Evolutionary conservation across 2,113 vertebrate species (phyloP).

Genomic region (Symphodus melops): DNA sequence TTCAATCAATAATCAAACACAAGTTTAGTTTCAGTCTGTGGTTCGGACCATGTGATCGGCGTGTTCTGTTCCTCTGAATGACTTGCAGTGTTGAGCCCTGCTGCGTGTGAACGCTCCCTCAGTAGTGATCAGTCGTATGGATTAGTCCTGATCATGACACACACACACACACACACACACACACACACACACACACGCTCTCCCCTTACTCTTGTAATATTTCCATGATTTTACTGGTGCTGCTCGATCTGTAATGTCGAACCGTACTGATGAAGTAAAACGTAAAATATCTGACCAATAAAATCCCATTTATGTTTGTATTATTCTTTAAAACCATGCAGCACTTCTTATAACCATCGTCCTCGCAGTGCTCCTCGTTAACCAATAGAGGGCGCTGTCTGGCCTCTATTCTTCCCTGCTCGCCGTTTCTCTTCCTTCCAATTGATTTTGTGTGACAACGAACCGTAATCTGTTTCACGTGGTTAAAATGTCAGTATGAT

Average conservation of each 20-base stretch:
- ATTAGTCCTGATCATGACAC: slow-evolving; percentile 21
- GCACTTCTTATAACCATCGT: not conserved
- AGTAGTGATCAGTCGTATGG: slow-evolving; percentile 30
- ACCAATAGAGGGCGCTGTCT: slow-evolving; percentile 60
- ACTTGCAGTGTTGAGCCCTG: slow-evolving; percentile 57
- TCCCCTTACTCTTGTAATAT: not conserved
- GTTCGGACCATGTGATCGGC: slow-evolving; percentile 1
- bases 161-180: slow-evolving; percentile 24
- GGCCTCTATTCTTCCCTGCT: slow-evolving; percentile 27
- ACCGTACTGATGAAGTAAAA: not conserved
- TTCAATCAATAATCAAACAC: not conserved
- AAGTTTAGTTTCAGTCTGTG: not conserved
- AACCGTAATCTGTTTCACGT: slow-evolving; percentile 49
- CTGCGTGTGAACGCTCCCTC: slow-evolving; percentile 6
- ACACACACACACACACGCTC: slow-evolving; percentile 10
- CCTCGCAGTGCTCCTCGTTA: slow-evolving; percentile 8
- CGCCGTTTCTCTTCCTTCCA: slow-evolving; percentile 23
- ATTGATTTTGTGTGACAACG: slow-evolving; percentile 43
- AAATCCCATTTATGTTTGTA: not conserved
- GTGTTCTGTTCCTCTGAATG: slow-evolving; percentile 29
- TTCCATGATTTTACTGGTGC: slow-evolving; percentile 1
- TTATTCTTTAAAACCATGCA: not conserved
- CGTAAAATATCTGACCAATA: not conserved
- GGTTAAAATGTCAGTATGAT: slow-evolving; percentile 52
- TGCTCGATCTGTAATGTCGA: not conserved